Conservation (phyloP, 2,888 invertebrate species). For the Scaptomyza flava region DNA sequence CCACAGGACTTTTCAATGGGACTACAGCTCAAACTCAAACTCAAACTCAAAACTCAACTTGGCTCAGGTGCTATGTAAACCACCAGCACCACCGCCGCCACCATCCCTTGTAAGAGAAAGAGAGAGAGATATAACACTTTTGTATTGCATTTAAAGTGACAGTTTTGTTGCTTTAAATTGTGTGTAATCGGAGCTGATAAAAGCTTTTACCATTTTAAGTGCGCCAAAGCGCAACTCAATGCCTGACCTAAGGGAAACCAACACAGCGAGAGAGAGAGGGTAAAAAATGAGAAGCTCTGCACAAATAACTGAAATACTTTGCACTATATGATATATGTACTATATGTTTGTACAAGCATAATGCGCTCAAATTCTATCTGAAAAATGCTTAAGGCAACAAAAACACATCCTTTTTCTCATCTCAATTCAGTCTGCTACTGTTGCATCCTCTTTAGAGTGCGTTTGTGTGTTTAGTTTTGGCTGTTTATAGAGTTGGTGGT, state of each 20-base stretch:
- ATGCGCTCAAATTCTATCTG: slow-evolving; percentile 24
- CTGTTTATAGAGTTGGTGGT: slow-evolving; percentile 2
- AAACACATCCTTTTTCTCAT: not conserved
- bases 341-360: slow-evolving; percentile 23
- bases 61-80: slow-evolving; percentile 54
- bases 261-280: not conserved
- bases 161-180: slow-evolving; percentile 71
- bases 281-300: slow-evolving; percentile 23
- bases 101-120: not conserved
- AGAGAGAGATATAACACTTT: not conserved
- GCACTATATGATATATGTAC: slow-evolving; percentile 28
- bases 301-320: slow-evolving; percentile 51
- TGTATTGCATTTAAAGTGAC: slow-evolving; percentile 75
- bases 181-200: slow-evolving; percentile 78
- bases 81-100: not conserved
- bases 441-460: not conserved
- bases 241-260: slow-evolving; percentile 20
- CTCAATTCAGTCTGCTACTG: not conserved
- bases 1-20: slow-evolving; percentile 62
- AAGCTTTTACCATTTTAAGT: slow-evolving; percentile 66
- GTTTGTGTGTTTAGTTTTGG: slow-evolving; percentile 10
- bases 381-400: slow-evolving; percentile 12
- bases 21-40: slow-evolving; percentile 29
- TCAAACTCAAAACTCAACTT: slow-evolving; percentile 5
- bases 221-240: slow-evolving; percentile 27